Evolutionary conservation across 2,888 invertebrate species (phyloP).

Genomic region (Drosophila nr. medialis): DNA sequence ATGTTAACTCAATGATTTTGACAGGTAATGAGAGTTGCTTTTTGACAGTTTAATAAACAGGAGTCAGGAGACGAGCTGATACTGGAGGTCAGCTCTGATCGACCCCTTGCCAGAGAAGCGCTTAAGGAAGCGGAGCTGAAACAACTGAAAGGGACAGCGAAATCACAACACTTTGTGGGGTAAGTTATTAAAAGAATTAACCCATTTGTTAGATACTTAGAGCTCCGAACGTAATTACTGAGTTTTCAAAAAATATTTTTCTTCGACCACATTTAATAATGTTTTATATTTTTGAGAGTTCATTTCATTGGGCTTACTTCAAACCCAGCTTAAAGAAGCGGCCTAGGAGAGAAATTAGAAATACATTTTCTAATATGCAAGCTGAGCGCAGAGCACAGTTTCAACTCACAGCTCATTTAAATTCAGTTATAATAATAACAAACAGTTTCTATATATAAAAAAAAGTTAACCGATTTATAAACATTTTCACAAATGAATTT

Average conservation of each 20-base stretch:
- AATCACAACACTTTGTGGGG: constrained; percentile 51
- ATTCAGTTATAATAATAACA: no score
- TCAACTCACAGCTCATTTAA: no score
- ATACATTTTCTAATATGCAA: neutral
- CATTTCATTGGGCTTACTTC: no score
- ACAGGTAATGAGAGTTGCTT: constrained; percentile 66
- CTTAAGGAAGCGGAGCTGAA: constrained; percentile 17
- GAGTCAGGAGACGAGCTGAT: constrained; percentile 22
- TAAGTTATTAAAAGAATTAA: constrained; percentile 36
- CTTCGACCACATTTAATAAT: neutral
- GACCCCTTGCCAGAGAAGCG: constrained; percentile 23
- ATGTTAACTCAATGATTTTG: constrained; percentile 64
- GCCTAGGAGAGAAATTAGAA: neutral
- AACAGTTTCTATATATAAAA: no score
- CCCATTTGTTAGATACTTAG: neutral
- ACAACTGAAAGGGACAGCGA: constrained; percentile 17
- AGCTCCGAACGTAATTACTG: neutral
- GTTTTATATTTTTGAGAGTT: neutral
- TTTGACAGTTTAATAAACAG: constrained; percentile 73
- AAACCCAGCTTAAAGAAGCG: no score
- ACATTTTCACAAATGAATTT: no score
- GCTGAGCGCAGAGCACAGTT: no score
- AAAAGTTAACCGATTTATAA: no score
- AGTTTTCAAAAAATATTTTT: neutral
- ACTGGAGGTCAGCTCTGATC: constrained; percentile 44